Base-by-base conservation (phyloP, 2,113 vertebrate species). In the Neotoma lepida region DNA sequence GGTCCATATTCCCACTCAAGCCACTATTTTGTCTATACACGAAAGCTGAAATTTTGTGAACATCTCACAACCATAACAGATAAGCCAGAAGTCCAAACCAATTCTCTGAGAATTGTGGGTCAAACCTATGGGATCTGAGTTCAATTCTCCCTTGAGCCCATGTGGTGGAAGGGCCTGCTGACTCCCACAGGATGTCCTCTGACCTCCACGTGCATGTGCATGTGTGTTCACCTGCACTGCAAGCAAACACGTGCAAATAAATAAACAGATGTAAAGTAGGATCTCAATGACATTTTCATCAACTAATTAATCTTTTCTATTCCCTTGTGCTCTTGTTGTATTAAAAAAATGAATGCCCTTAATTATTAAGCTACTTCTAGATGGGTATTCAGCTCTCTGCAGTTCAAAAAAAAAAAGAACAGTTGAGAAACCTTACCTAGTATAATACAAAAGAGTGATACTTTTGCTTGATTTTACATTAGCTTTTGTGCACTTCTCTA, bases 401-500 rank as follows among this genome's bases (percentile, higher is more conserved):
- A 93, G 63, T 95, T 49, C 7, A 64, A 12, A 82, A 84, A 90
- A 86, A 70, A 46, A 78, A 49, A 22, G 18, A 54, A 51, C 80
- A 82, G 86, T 10, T 88, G 81, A 88, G 90, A 94, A 73, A 44
- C 2, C 35, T 95, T 35, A 41, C 35, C 64, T 90, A 26, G 56
- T 71, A 87, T 74, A 95, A 92, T 54, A 71, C 13, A 93, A 88
- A 97, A 95, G 68, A 39, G 17, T 28, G 81, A 89, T 78, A 46
- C 18, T 96, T 87, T 61, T 84, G 64, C 64, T 90, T 94, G 71
- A 88, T 92, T 94, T 85, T 74, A 91, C 92, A 89, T 94, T 88
- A 88, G 80, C 73, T 91, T 95, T 93, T 85, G 70, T 93, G 44
- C 51, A 76, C 64, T 94, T 74, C 63, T 96, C 54, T 95, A 94